Evolutionary conservation across 2,888 invertebrate genomes (phyloP).

Genomic region (Rhagium mordax): DNA sequence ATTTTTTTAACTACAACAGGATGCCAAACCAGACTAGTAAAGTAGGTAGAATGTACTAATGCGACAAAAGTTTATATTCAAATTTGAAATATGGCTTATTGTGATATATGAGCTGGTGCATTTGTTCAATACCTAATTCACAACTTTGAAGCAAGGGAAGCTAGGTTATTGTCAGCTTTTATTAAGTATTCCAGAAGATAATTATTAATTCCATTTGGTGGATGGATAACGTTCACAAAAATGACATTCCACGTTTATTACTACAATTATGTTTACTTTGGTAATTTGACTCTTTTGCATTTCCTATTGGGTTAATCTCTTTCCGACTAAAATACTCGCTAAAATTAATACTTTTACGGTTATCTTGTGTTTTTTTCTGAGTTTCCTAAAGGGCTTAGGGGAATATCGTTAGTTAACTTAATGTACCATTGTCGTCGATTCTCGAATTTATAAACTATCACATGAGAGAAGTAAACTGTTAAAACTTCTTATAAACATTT

Average conservation of each 20-base stretch:
- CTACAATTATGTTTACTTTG: too few species aligned
- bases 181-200: not conserved
- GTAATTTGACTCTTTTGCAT: too few species aligned
- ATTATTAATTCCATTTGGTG: not conserved
- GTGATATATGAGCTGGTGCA: not conserved
- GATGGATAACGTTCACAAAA: not conserved
- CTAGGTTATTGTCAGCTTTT: not conserved
- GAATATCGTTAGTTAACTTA: too few species aligned
- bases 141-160: not conserved
- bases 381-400: too few species aligned
- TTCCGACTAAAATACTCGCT: too few species aligned
- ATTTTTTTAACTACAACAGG: conserved; percentile 3
- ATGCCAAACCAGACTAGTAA: conserved; percentile 8
- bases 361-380: too few species aligned
- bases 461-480: too few species aligned
- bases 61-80: not conserved
- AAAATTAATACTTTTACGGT: too few species aligned
- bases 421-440: too few species aligned
- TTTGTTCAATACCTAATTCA: not conserved
- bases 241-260: conserved; percentile 1
- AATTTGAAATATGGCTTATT: not conserved
- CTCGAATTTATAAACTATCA: too few species aligned
- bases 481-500: too few species aligned
- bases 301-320: too few species aligned
- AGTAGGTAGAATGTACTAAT: not conserved